These are phyloP conservation scores for Numida meleagris DNA, from an alignment of 2,113 vertebrate species.

Conservation along the genomic window DNA sequence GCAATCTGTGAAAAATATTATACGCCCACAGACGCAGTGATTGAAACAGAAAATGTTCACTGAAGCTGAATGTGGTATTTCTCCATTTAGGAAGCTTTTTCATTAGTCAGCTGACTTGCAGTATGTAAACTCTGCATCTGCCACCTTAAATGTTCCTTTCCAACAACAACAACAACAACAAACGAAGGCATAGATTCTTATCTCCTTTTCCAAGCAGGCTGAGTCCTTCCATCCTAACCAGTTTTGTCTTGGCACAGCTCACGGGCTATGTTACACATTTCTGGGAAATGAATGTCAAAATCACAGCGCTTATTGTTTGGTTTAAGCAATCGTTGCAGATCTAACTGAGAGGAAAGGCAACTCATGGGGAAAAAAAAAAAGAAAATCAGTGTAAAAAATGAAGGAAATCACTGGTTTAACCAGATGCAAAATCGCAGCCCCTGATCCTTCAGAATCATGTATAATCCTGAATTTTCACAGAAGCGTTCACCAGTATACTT, in stretches of 20 bases:
- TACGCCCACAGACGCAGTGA: neutral
- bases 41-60: neutral
- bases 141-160: neutral
- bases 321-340: neutral
- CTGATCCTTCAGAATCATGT: neutral
- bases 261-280: neutral
- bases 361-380: neutral
- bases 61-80: neutral
- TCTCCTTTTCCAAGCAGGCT: constrained; percentile 13
- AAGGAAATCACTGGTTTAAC: neutral
- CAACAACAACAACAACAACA: neutral
- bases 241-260: constrained; percentile 50
- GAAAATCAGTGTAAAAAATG: neutral
- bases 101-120: neutral
- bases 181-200: neutral
- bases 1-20: constrained; percentile 40
- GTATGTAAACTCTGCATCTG: neutral
- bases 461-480: constrained; percentile 7
- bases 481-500: neutral
- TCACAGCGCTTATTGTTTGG: neutral
- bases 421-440: neutral
- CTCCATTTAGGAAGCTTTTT: constrained; percentile 17
- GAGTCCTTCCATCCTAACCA: constrained; percentile 2
- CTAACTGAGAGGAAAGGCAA: neutral
- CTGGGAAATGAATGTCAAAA: constrained; percentile 47